Evolutionary conservation across 1,140 invertebrate genomes (phyloP).

Genomic region (Radopholus similis): DNA sequence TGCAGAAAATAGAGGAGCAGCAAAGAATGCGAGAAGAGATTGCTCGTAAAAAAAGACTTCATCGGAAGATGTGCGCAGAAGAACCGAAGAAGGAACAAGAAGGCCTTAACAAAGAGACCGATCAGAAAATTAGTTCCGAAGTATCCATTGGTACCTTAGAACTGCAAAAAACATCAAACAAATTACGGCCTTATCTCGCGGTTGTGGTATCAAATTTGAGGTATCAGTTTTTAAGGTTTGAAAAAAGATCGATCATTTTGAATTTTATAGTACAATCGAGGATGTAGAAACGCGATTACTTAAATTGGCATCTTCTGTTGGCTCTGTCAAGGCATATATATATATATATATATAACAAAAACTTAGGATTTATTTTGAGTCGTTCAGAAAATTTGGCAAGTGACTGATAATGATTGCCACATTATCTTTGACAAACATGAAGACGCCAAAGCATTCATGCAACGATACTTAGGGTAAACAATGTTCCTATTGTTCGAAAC

Average conservation of each 20-base stretch:
- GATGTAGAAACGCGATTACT: background rate
- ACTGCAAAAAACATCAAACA: background rate
- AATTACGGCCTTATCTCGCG: slow-evolving; percentile 16
- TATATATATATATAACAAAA: too few species aligned
- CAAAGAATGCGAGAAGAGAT: slow-evolving; percentile 39
- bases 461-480: slow-evolving; percentile 39
- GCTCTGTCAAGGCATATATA: too few species aligned
- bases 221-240: too few species aligned
- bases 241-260: background rate
- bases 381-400: slow-evolving; percentile 45
- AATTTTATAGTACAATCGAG: too few species aligned
- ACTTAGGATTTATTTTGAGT: too few species aligned
- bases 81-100: background rate
- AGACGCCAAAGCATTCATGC: slow-evolving; percentile 40
- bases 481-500: background rate
- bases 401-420: slow-evolving; percentile 18
- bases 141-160: too few species aligned
- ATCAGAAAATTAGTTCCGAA: too few species aligned
- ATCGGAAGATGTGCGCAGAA: slow-evolving; percentile 15
- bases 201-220: slow-evolving; percentile 16
- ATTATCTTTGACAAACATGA: slow-evolving; percentile 43
- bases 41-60: slow-evolving; percentile 23
- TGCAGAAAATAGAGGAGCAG: slow-evolving; percentile 44
- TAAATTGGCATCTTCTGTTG: background rate
- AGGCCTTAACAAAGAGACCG: background rate